These are phyloP conservation scores for Bujurquina vittata DNA, from an alignment of 2,113 vertebrate species.

Conservation along the genomic window DNA sequence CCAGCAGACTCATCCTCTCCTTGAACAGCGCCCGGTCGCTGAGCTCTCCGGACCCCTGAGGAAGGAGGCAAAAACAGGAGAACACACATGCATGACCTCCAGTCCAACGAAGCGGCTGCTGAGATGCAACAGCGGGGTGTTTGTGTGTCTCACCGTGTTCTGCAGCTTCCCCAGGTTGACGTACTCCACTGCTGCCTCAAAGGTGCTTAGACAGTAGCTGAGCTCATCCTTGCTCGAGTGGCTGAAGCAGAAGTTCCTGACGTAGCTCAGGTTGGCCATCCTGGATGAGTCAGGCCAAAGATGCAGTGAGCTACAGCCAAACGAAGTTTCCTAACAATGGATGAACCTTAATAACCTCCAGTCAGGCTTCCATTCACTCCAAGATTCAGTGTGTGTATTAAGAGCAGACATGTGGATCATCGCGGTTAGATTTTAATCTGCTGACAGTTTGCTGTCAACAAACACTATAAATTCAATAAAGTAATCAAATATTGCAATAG, in stretches of 20 bases:
- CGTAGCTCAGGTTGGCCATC: conserved; percentile 98
- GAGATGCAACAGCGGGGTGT: background rate
- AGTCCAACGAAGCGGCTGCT: background rate
- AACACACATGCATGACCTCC: background rate
- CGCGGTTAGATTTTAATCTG: background rate
- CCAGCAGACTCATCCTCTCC: conserved; percentile 90
- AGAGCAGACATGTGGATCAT: background rate
- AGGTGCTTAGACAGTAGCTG: conserved; percentile 93
- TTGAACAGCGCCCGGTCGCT: conserved; percentile 86
- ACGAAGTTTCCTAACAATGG: background rate
- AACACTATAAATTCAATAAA: background rate
- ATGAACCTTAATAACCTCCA: background rate
- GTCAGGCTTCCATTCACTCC: background rate
- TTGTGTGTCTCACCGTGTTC: conserved; percentile 43
- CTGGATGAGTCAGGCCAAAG: conserved; percentile 65
- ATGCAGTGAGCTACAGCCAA: background rate
- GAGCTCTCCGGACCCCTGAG: conserved; percentile 84
- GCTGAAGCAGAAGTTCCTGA: conserved; percentile 96
- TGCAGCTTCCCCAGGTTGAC: conserved; percentile 90
- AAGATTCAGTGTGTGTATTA: background rate
- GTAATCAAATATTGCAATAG: background rate
- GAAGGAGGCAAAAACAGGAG: background rate
- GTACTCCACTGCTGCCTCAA: conserved; percentile 93
- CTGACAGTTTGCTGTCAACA: background rate
- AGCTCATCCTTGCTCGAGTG: conserved; percentile 91